Evolutionary conservation across 2,113 vertebrate genomes (phyloP).

Genomic region (Corythaeola cristata): DNA sequence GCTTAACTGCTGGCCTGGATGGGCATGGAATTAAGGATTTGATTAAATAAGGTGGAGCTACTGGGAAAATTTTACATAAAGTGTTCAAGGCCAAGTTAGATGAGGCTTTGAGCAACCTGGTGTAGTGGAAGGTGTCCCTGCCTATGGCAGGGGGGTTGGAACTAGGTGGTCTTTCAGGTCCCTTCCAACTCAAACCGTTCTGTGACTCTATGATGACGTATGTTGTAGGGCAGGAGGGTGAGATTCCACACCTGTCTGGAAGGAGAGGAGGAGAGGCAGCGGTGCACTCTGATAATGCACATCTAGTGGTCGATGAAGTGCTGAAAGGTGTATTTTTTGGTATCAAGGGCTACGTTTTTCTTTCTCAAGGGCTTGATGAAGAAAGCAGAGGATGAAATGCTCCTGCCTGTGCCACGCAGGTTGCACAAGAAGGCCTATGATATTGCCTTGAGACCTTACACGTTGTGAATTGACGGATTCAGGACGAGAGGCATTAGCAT

Average conservation of each 20-base stretch:
- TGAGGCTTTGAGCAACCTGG: too few species aligned
- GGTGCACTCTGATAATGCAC: fast-evolving
- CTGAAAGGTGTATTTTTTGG: background rate
- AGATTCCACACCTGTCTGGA: fast-evolving
- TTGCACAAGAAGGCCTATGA: too few species aligned
- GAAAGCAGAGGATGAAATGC: background rate
- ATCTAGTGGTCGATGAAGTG: background rate
- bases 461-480: background rate
- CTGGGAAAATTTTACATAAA: background rate
- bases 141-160: too few species aligned
- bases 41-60: background rate
- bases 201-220: too few species aligned
- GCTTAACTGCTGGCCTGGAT: background rate
- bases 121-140: too few species aligned
- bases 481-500: background rate
- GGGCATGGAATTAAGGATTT: background rate
- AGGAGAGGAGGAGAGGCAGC: background rate
- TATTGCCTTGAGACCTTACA: background rate
- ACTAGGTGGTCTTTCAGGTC: too few species aligned
- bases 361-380: background rate
- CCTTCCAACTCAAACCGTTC: too few species aligned
- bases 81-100: too few species aligned
- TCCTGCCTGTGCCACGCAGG: fast-evolving
- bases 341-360: background rate
- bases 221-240: too few species aligned